Conservation (phyloP, 2,888 invertebrate species). For the Boloria selene region DNA sequence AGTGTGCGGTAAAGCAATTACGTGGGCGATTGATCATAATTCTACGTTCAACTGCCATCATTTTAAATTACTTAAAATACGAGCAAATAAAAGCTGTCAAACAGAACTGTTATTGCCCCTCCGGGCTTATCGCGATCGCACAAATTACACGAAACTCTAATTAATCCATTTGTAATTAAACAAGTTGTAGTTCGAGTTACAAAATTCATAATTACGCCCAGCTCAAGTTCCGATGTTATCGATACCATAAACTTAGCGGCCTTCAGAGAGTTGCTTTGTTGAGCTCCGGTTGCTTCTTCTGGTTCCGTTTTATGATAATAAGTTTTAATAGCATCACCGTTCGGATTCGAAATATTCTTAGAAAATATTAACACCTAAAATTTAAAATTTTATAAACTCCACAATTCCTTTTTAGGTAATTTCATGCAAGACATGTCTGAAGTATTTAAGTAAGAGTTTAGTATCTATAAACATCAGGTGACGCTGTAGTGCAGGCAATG, state of each 20-base stretch:
- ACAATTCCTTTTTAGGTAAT: too few species aligned
- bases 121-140: slow-evolving; percentile 26
- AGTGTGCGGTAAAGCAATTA: slow-evolving; percentile 1
- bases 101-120: slow-evolving; percentile 23
- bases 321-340: too few species aligned
- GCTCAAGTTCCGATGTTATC: slow-evolving; percentile 24
- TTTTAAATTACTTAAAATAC: slow-evolving; percentile 14
- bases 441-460: too few species aligned
- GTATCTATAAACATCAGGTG: too few species aligned
- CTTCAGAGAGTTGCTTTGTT: slow-evolving; percentile 5
- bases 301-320: neutral
- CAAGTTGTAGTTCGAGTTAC: slow-evolving; percentile 30
- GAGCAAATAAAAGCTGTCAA: slow-evolving; percentile 24
- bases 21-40: neutral
- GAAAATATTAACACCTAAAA: too few species aligned
- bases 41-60: neutral
- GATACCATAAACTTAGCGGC: slow-evolving; percentile 1
- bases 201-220: slow-evolving; percentile 25
- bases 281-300: neutral
- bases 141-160: slow-evolving; percentile 29
- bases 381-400: too few species aligned
- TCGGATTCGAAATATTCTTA: too few species aligned
- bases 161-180: slow-evolving; percentile 32
- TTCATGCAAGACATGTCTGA: too few species aligned
- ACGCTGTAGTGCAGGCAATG: too few species aligned